phyloP scores from a whole-genome alignment of 2,113 vertebrate species.

The Neoarius graeffei region DNA sequence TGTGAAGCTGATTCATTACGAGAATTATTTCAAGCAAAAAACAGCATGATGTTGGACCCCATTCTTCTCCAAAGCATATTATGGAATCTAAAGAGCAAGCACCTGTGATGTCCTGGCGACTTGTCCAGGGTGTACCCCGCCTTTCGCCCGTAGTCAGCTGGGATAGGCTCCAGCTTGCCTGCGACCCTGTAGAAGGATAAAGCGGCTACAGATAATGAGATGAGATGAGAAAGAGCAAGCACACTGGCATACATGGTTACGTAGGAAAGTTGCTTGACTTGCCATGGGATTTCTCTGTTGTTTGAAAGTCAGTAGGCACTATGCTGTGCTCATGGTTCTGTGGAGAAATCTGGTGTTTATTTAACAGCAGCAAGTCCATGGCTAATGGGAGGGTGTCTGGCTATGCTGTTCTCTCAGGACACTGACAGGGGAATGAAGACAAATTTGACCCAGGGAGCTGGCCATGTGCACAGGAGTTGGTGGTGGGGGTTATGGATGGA shows the following conservation, averaged over 20 bases:
- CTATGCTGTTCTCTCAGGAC: constrained; percentile 35
- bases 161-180: no score
- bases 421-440: constrained; percentile 58
- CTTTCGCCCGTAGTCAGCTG: no score
- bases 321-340: constrained; percentile 52
- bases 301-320: constrained; percentile 59
- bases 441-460: constrained; percentile 56
- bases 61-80: not conserved
- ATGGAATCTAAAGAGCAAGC: not conserved
- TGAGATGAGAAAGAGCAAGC: not conserved
- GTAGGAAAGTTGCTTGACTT: constrained; percentile 51
- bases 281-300: constrained; percentile 55
- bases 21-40: constrained; percentile 13
- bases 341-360: constrained; percentile 59
- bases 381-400: constrained; percentile 42
- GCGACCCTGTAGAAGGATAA: no score
- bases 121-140: no score
- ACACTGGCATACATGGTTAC: not conserved
- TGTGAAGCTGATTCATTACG: not conserved
- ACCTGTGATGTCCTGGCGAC: no score
- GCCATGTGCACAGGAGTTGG: constrained; percentile 59
- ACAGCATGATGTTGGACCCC: not conserved
- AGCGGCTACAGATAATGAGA: no score
- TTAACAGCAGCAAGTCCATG: constrained; percentile 39
- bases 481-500: constrained; percentile 41